Base-by-base conservation (phyloP, 2,113 vertebrate species). In the Telmatochromis brachygnathus region DNA sequence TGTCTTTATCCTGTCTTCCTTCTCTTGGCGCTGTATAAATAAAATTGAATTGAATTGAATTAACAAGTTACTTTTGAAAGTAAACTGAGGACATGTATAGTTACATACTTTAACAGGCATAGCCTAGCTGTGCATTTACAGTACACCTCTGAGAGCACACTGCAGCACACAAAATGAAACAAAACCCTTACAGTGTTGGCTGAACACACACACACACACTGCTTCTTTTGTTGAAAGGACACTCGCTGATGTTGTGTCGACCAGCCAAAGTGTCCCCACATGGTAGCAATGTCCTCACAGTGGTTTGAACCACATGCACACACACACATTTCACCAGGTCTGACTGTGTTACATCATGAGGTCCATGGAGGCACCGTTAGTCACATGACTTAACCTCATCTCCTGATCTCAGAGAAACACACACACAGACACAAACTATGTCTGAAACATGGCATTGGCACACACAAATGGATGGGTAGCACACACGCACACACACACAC, bases 381-480 rank as follows among this genome's bases (percentile, higher is more conserved):
- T 93, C 93, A 87, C 26, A 81, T 93, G 90, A 81, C 84, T 91
- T 90, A 56, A 85, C 81, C 75, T 81, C 91, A 85, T 93, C 80
- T 79, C 4, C 70, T 45, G 30, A 84, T 88, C 85, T 90, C 84
- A 73, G 55, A 60, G 87, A 60, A 33, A 60, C 83, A 82, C 73
- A 79, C 53, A 33, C 86, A 37, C 53, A 55, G 7, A 65, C 84
- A 81, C 58, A 68, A 35, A 62, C 60, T 53, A 37, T 56, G 58
- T 35, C 19, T 53, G 56, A n/a, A 70, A 49, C 70, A 81, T 19
- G 17, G 4, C 56, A 5, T 35, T 15, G 39, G 10, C 56, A 81
- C 54, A 55, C 77, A 14, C 84, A 79, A n/a, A 37, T 33, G 30
- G 17, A 62, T 35, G 17, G 30, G 30, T 62, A n/a, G 1, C 54